phyloP scores from a whole-genome alignment of 2,113 vertebrate genomes.

The Oreochromis aureus region DNA sequence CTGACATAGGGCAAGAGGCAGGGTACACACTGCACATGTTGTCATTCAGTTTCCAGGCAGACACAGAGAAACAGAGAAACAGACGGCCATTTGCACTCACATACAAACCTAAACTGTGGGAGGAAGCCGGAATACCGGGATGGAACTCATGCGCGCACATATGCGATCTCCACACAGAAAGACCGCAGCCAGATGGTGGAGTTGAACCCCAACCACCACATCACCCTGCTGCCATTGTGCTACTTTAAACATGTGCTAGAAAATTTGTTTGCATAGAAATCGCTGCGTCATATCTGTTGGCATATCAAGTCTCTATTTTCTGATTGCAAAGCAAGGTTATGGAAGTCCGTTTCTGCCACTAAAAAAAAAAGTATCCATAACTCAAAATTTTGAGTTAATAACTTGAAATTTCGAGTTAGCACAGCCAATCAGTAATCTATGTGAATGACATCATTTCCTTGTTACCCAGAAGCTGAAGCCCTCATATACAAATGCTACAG shows the following conservation, averaged over 20 bases:
- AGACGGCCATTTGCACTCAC: not conserved
- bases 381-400: too few species aligned
- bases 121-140: not conserved
- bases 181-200: not conserved
- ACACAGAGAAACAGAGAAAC: not conserved
- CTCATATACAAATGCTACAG: too few species aligned
- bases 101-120: not conserved
- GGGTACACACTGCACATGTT: not conserved
- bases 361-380: too few species aligned
- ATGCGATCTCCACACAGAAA: not conserved
- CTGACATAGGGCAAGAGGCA: not conserved
- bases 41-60: not conserved
- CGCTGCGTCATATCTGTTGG: not conserved
- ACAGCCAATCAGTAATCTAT: too few species aligned
- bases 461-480: too few species aligned
- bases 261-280: not conserved
- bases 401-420: too few species aligned
- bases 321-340: not conserved
- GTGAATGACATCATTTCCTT: too few species aligned
- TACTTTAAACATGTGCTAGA: not conserved
- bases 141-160: not conserved
- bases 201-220: not conserved
- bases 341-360: too few species aligned
- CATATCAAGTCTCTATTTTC: not conserved
- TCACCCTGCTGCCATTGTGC: not conserved